Base-by-base conservation (phyloP, 1,140 invertebrate genomes). In the Drosophila dunni region DNA sequence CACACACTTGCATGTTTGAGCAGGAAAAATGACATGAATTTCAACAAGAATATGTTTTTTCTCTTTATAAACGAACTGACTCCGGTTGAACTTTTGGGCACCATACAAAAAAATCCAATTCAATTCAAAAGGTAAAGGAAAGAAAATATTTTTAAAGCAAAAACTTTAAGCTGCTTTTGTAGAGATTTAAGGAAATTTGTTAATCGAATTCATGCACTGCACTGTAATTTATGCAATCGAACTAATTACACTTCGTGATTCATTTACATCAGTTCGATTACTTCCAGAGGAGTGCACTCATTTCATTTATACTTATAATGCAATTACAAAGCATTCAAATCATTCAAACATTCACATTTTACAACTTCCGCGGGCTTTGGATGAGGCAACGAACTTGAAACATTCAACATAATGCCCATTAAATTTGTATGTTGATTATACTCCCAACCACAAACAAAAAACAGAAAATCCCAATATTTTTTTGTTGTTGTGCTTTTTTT, bases 331-430 rank as follows among this genome's bases (percentile, higher is more conserved):
- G 56, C 64, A 74, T 56, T 69, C 44, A 46, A 64, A 76, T 81
- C 38, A 71, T 57, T 63, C 48, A 48, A 54, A 38, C 62, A 72
- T 66, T 72, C 63, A 72, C 69, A 72, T 42, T 65, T 50, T 36
- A 62, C 64, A 38, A 68, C 81, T 84, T 84, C 81, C 80, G 71
- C 66, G 24, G 29, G 71, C 75, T 62, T 65, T 36, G 65, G 57
- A 60, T 67, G 62, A 70, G 65, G 50, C 45, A 85, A 69, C 82
- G 70, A 81, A 82, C 79, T 81, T 86, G 82, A 78, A 81, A 74
- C 56, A 84, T 48, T 67, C 40, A 56, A 46, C 71, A 69, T 69
- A 74, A 74, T 73, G 48, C 56, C 56, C 38, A 34, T 38, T 40
- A 4, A 38, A 62, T 61, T 73, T 62, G 15, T 54, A 57, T 74